phyloP scores from a whole-genome alignment of 1,140 invertebrate species.

The Papilio machaon region DNA sequence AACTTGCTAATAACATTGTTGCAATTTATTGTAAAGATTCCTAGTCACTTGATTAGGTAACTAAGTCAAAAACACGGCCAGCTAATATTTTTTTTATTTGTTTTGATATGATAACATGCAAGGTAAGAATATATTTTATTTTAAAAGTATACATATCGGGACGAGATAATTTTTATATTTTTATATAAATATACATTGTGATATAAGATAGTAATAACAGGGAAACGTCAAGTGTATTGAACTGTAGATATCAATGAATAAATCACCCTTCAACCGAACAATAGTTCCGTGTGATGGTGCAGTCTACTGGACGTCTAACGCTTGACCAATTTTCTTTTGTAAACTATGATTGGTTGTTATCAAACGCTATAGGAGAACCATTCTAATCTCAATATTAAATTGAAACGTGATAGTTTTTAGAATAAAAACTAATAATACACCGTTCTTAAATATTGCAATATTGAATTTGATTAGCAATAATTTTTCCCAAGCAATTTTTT shows the following conservation, averaged over 20 bases:
- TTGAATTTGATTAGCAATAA: not conserved
- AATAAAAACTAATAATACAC: not conserved
- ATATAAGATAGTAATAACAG: conserved; percentile 27
- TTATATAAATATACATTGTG: not conserved
- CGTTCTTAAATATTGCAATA: not conserved
- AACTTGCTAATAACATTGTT: no score
- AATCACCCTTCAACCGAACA: conserved; percentile 68
- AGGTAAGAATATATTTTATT: no score
- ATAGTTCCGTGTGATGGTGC: conserved; percentile 57
- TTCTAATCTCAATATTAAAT: conserved; percentile 69
- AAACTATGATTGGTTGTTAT: conserved; percentile 73
- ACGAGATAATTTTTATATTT: no score
- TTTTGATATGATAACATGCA: no score
- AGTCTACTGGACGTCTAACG: conserved; percentile 76
- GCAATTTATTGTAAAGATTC: no score
- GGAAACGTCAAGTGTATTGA: conserved; percentile 56
- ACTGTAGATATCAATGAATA: conserved; percentile 64
- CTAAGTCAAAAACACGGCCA: no score
- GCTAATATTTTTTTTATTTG: no score
- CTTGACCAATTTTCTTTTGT: conserved; percentile 81
- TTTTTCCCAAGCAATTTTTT: no score
- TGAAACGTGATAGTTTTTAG: conserved; percentile 23
- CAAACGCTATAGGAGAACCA: conserved; percentile 61
- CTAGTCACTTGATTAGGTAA: no score
- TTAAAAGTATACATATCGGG: no score